These are phyloP conservation scores for Indicator indicator DNA, from an alignment of 2,113 vertebrate genomes.

Conservation along the genomic window DNA sequence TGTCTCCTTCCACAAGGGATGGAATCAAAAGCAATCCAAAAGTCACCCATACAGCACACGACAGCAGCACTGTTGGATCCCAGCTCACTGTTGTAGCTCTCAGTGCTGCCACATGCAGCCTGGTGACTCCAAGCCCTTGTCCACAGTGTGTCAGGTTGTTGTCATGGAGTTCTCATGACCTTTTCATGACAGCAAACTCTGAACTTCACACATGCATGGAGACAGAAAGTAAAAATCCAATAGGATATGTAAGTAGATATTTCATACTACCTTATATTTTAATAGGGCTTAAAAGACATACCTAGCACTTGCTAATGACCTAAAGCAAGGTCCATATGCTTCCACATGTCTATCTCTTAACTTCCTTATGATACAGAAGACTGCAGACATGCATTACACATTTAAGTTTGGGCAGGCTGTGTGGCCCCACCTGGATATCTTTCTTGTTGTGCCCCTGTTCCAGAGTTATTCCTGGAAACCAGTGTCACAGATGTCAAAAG, in stretches of 20 bases:
- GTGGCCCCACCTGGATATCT: not conserved
- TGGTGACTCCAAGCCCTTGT: not conserved
- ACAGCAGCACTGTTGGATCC: slow-evolving; percentile 9
- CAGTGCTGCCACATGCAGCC: rapidly evolving
- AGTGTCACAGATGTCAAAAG: not conserved
- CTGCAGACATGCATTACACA: not conserved
- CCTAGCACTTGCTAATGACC: not conserved
- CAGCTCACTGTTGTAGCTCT: not conserved
- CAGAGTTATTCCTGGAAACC: not conserved
- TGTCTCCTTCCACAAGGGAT: not conserved
- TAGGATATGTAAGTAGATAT: not conserved
- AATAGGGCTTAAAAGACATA: not conserved
- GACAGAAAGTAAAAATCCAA: slow-evolving; percentile 9
- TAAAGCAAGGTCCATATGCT: not conserved
- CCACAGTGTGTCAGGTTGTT: not conserved
- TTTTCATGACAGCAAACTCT: not conserved
- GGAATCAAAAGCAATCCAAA: slow-evolving; percentile 14
- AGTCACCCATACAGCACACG: not conserved
- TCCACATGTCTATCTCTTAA: not conserved
- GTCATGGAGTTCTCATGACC: not conserved
- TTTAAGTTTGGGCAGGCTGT: not conserved
- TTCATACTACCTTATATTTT: not conserved
- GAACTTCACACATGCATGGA: not conserved
- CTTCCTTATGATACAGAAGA: not conserved
- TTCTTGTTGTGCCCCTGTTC: not conserved